Evolutionary conservation across 2,113 vertebrate genomes (phyloP).

Genomic region (Propithecus coquereli): DNA sequence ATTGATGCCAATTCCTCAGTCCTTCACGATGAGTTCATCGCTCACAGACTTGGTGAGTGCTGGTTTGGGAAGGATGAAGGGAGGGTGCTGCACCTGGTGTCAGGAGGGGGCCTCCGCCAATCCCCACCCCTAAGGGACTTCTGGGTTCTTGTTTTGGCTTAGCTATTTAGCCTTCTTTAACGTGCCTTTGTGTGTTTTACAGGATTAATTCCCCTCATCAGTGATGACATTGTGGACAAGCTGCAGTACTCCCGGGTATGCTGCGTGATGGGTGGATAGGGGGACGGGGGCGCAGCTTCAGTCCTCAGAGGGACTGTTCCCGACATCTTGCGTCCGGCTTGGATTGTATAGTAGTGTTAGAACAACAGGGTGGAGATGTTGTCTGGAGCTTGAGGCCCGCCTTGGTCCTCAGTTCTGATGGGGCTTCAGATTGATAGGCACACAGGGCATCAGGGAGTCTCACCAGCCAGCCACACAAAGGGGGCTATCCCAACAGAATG

Average conservation of each 20-base stretch:
- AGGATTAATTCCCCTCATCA: constrained; percentile 97
- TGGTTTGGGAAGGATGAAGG: neutral
- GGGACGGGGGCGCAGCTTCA: no score
- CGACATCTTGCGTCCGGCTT: neutral
- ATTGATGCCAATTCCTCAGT: constrained; percentile 99
- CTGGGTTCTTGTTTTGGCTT: neutral
- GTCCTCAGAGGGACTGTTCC: neutral
- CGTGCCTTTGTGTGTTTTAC: constrained; percentile 11
- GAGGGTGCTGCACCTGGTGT: neutral
- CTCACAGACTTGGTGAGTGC: constrained; percentile 94
- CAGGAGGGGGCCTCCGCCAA: neutral
- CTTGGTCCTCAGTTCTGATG: neutral
- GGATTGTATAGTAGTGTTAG: neutral
- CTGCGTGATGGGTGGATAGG: neutral
- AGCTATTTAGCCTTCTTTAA: neutral
- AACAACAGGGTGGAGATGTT: neutral
- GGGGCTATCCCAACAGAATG: no score
- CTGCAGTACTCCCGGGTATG: constrained; percentile 95
- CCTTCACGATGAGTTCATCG: constrained; percentile 98
- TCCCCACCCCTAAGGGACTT: neutral
- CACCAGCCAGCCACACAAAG: neutral
- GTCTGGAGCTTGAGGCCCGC: neutral
- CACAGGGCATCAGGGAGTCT: neutral
- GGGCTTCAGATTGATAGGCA: neutral
- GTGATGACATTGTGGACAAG: constrained; percentile 98